phyloP scores from a whole-genome alignment of 2,797 vertebrate genomes.

The Pangasius sanitwongsei region DNA sequence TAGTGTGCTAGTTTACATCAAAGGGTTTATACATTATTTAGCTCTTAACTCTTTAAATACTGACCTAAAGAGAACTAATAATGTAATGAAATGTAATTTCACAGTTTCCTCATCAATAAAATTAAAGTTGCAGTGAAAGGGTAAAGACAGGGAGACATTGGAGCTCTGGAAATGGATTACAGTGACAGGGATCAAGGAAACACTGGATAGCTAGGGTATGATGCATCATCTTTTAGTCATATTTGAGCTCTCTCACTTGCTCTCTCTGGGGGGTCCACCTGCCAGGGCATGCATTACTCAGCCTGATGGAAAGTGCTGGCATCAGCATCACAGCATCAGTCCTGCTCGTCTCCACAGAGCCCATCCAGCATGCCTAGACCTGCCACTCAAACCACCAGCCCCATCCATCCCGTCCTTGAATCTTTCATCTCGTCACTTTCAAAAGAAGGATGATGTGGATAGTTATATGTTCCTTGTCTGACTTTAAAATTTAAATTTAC shows the following conservation, averaged over 20 bases:
- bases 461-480: not conserved
- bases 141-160: not conserved
- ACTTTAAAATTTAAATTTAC: not conserved
- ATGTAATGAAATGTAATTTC: not conserved
- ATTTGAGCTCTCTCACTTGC: conserved; percentile 4
- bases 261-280: conserved; percentile 27
- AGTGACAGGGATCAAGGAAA: not conserved
- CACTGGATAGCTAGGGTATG: not conserved
- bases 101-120: not conserved
- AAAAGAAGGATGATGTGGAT: not conserved
- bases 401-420: not conserved
- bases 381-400: conserved; percentile 32
- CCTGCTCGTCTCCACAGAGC: conserved; percentile 41
- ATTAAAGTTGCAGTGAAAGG: not conserved
- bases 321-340: conserved; percentile 50
- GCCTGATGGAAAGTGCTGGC: conserved; percentile 38
- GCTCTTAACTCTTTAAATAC: not conserved
- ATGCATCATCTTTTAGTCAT: conserved; percentile 23
- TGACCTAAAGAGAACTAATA: not conserved
- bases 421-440: not conserved
- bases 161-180: not conserved
- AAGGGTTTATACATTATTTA: not conserved
- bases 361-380: conserved; percentile 35
- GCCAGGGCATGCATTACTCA: conserved; percentile 50
- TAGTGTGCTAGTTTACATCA: not conserved